Conservation (phyloP, 2,797 vertebrate species). For the Chaetophractus vellerosus region DNA sequence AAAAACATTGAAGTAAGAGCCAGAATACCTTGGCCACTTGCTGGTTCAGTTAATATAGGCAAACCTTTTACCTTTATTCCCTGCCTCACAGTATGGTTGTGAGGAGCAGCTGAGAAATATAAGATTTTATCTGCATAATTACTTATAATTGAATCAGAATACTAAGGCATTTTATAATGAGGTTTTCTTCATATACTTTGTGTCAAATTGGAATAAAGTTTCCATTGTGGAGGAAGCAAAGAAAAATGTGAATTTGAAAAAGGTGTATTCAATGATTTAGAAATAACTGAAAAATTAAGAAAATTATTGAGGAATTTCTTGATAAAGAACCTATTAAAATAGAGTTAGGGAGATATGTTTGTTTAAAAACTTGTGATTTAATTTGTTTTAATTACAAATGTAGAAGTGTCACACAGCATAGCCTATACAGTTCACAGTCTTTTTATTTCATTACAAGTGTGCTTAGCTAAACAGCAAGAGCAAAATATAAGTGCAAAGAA, state of each 20-base stretch:
- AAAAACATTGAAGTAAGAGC: constrained; percentile 66
- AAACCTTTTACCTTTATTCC: constrained; percentile 23
- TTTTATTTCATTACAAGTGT: constrained; percentile 66
- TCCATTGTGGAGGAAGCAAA: constrained; percentile 47
- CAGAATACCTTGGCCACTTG: background rate
- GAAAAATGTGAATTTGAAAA: constrained; percentile 54
- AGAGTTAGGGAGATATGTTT: constrained; percentile 8
- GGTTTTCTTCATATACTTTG: constrained; percentile 34
- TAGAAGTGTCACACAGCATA: constrained; percentile 37
- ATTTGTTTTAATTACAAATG: constrained; percentile 61
- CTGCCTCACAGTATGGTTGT: background rate
- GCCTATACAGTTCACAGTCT: background rate
- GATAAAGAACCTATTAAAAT: constrained; percentile 49
- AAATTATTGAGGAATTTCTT: constrained; percentile 54
- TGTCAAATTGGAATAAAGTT: constrained; percentile 68
- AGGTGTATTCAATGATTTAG: constrained; percentile 57
- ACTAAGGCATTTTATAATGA: constrained; percentile 60
- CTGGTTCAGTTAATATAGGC: constrained; percentile 26
- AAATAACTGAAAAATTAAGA: constrained; percentile 61
- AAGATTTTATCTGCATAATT: constrained; percentile 69
- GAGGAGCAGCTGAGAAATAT: constrained; percentile 42
- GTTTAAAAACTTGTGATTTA: constrained; percentile 37
- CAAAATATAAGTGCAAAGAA: constrained; percentile 68
- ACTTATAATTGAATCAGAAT: constrained; percentile 54
- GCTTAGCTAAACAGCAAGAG: constrained; percentile 60